A percentile compares a stretch with the other conserved stretches of the same genome.
These are phyloP conservation scores for Drosophila meridiana DNA, from an alignment of 2,888 invertebrate species.

Conservation along the genomic window DNA sequence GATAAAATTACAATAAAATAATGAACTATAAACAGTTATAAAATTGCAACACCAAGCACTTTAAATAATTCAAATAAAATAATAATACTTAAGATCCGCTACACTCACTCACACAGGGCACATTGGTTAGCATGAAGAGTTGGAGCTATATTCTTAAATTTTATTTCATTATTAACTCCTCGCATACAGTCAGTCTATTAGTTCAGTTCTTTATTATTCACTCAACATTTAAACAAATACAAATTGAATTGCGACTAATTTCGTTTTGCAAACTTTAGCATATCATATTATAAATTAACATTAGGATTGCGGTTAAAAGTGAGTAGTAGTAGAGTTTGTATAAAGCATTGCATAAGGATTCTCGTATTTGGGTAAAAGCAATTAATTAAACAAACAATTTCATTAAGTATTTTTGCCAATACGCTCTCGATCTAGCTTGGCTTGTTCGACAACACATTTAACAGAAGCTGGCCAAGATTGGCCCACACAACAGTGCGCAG, in stretches of 20 bases:
- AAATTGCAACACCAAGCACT: slow-evolving; percentile 55
- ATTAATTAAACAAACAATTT: slow-evolving; percentile 1
- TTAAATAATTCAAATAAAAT: slow-evolving; percentile 42
- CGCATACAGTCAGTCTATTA: not conserved
- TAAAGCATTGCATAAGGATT: not conserved
- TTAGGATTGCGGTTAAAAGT: not conserved
- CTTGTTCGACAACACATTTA: slow-evolving; percentile 58
- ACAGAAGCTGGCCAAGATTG: slow-evolving; percentile 51
- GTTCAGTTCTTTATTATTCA: slow-evolving; percentile 5
- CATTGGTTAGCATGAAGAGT: slow-evolving; percentile 3
- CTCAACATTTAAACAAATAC: slow-evolving; percentile 1
- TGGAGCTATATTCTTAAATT: not conserved
- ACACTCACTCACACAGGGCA: slow-evolving; percentile 12
- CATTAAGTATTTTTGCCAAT: not conserved
- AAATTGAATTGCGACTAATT: not conserved
- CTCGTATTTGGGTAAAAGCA: not conserved
- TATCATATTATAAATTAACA: not conserved
- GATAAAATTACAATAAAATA: slow-evolving; percentile 75
- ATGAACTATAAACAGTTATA: slow-evolving; percentile 51
- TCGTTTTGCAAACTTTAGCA: not conserved
- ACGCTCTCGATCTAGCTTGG: slow-evolving; percentile 14
- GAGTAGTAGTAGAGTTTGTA: not conserved
- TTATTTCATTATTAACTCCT: not conserved
- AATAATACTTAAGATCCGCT: slow-evolving; percentile 36
- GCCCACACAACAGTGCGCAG: slow-evolving; percentile 1